phyloP scores from a whole-genome alignment of 2,797 vertebrate genomes.

The Pipistrellus pipistrellus region DNA sequence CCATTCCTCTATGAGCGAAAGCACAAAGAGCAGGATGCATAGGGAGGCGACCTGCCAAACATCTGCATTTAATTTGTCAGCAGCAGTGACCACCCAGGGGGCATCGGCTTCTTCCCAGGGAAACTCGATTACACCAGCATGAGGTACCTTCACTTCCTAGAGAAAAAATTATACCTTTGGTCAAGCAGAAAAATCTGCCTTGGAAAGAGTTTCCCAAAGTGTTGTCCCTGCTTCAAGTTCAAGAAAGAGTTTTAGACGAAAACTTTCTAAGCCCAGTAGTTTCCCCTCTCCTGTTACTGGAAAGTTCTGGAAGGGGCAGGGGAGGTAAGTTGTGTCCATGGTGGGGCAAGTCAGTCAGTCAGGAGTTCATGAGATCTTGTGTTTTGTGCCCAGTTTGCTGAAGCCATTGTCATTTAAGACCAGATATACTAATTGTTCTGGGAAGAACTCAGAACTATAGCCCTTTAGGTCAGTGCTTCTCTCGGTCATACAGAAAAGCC shows the following conservation, averaged over 20 bases:
- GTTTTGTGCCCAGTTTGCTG: conserved; percentile 40
- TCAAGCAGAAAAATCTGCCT: conserved; percentile 71
- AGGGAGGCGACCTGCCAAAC: conserved; percentile 72
- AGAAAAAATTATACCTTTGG: conserved; percentile 79
- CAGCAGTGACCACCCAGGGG: conserved; percentile 81
- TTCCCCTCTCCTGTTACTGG: conserved; percentile 31
- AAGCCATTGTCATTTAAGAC: conserved; percentile 19
- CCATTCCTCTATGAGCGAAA: conserved; percentile 57
- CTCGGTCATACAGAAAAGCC: not conserved
- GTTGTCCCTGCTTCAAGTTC: conserved; percentile 36
- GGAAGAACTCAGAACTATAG: conserved; percentile 16
- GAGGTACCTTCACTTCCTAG: conserved; percentile 79
- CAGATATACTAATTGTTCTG: conserved; percentile 7
- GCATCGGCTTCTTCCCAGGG: conserved; percentile 78
- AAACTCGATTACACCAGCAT: conserved; percentile 78
- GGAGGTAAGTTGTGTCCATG: not conserved
- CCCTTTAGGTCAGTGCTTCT: no score
- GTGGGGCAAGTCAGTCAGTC: not conserved
- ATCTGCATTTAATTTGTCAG: conserved; percentile 81
- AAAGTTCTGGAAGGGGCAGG: not conserved
- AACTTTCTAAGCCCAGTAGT: not conserved
- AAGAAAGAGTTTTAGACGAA: conserved; percentile 39
- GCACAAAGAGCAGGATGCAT: conserved; percentile 44
- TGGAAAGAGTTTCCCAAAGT: conserved; percentile 62
- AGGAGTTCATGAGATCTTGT: not conserved